Evolutionary conservation across 2,797 vertebrate genomes (phyloP).

Genomic region (Champsocephalus gunnari): DNA sequence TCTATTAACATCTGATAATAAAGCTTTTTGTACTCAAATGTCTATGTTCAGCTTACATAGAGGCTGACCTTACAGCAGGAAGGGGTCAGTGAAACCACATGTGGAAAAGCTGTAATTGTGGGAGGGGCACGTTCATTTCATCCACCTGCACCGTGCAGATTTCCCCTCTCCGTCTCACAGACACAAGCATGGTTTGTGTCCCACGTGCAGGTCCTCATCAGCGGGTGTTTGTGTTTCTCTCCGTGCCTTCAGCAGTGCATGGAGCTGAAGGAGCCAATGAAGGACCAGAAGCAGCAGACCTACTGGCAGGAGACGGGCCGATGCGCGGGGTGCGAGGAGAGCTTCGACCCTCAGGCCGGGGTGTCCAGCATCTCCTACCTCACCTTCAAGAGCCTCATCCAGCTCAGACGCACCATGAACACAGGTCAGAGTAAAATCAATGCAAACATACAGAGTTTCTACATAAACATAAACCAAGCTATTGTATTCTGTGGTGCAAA

Average conservation of each 20-base stretch:
- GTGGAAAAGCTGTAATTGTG: slow-evolving; percentile 13
- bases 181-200: slow-evolving; percentile 36
- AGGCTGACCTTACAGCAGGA: slow-evolving; percentile 2
- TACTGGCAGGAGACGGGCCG: slow-evolving; percentile 91
- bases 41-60: not conserved
- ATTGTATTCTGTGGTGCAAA: not conserved
- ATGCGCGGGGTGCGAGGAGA: slow-evolving; percentile 90
- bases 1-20: not conserved
- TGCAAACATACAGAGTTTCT: not conserved
- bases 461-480: not conserved
- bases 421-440: slow-evolving; percentile 79
- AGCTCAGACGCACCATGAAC: slow-evolving; percentile 84
- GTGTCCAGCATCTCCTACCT: slow-evolving; percentile 90
- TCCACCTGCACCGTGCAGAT: slow-evolving; percentile 31
- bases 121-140: slow-evolving; percentile 43
- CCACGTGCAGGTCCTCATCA: slow-evolving; percentile 6
- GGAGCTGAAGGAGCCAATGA: slow-evolving; percentile 87
- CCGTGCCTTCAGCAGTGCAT: slow-evolving; percentile 74
- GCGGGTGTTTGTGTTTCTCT: not conserved
- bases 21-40: not conserved
- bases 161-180: slow-evolving; percentile 10
- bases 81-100: slow-evolving; percentile 34
- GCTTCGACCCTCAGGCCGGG: slow-evolving; percentile 82
- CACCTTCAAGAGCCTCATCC: slow-evolving; percentile 93
- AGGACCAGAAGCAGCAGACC: slow-evolving; percentile 85